Evolutionary conservation across 2,113 vertebrate species (phyloP).

Genomic region (Galbula dea): DNA sequence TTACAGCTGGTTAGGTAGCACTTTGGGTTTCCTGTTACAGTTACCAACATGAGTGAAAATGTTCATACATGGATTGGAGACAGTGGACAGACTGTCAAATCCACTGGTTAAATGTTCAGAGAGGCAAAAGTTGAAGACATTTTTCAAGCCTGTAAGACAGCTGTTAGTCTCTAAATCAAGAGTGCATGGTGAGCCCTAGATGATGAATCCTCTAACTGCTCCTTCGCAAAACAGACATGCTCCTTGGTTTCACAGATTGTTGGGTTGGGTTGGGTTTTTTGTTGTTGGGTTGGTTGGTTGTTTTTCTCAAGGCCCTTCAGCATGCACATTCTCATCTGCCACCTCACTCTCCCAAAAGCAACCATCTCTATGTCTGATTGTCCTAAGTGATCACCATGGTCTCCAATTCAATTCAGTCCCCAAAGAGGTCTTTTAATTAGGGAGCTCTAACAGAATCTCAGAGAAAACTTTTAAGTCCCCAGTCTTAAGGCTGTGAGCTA

Average conservation of each 20-base stretch:
- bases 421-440: slow-evolving; percentile 57
- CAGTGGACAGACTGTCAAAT: neutral
- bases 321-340: neutral
- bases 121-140: neutral
- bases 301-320: neutral
- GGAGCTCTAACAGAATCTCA: slow-evolving; percentile 31
- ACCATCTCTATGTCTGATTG: neutral
- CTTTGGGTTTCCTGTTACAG: neutral
- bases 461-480: neutral
- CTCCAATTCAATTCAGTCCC: slow-evolving; percentile 54
- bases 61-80: neutral
- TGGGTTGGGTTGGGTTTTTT: neutral
- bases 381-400: slow-evolving; percentile 41
- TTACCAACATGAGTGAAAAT: neutral
- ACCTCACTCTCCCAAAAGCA: slow-evolving; percentile 9
- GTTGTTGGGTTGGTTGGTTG: no score
- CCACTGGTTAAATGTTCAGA: neutral
- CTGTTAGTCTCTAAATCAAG: neutral
- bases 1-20: neutral
- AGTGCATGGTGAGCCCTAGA: neutral
- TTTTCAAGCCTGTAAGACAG: neutral
- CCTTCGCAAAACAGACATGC: neutral
- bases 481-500: neutral
- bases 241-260: neutral
- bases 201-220: neutral